These are phyloP conservation scores for Achatina immaculata DNA, from an alignment of 1,140 invertebrate species.

Conservation along the genomic window DNA sequence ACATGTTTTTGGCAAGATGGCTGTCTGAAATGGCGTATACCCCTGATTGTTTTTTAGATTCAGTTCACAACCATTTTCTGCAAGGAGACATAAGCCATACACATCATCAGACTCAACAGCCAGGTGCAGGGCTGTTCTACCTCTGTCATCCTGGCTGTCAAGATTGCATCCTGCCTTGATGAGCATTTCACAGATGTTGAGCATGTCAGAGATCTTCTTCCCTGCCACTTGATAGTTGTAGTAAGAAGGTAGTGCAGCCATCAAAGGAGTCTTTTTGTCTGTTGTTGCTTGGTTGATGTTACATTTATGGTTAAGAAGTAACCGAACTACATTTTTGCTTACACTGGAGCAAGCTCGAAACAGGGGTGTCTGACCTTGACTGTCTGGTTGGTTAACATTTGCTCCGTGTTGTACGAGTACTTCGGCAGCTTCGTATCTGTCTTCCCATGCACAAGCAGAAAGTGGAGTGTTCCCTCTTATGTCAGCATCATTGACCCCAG, in stretches of 20 bases:
- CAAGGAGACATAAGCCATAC: conserved; percentile 8
- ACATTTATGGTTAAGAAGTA: not conserved
- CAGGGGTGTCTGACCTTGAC: conserved; percentile 3
- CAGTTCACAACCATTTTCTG: conserved; percentile 29
- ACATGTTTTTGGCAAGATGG: not conserved
- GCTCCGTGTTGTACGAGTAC: conserved; percentile 26
- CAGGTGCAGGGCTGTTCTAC: conserved; percentile 34
- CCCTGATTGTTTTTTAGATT: conserved; percentile 9
- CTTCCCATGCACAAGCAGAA: not conserved
- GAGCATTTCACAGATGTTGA: conserved; percentile 29
- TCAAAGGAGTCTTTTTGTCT: not conserved
- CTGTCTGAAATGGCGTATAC: conserved; percentile 23
- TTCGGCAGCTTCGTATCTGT: not conserved
- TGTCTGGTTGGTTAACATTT: not conserved
- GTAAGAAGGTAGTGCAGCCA: conserved; percentile 1
- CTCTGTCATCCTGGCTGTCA: conserved; percentile 27
- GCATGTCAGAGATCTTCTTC: conserved; percentile 4
- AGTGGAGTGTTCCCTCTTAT: conserved; percentile 23
- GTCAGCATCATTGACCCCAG: not conserved
- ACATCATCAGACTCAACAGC: conserved; percentile 25
- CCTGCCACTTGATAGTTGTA: not conserved
- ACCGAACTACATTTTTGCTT: not conserved
- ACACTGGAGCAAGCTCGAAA: conserved; percentile 20
- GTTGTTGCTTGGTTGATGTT: not conserved
- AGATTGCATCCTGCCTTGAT: conserved; percentile 20